A percentile compares a stretch with the other conserved stretches of the same genome.
Evolutionary conservation across 2,113 vertebrate genomes (phyloP).

Genomic region (Bos javanicus): DNA sequence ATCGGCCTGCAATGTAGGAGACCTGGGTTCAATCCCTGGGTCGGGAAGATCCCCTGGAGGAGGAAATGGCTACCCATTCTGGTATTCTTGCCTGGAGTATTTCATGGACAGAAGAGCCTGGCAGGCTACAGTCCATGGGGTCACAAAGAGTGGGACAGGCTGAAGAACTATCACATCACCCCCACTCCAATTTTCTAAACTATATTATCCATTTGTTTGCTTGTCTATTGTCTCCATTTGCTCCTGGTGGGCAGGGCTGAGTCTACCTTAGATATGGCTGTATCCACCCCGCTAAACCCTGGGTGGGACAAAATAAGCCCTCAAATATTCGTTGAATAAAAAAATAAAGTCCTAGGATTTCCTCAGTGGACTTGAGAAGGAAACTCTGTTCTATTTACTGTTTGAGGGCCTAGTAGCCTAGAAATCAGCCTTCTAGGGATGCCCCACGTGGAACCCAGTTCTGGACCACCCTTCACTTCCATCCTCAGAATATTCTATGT

Average conservation of each 20-base stretch:
- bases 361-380: background rate
- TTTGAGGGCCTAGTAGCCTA: background rate
- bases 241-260: background rate
- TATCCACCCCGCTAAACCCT: rapidly evolving
- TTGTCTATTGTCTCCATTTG: background rate
- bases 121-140: background rate
- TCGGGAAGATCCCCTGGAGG: background rate
- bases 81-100: background rate
- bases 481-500: background rate
- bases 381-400: too few relatives aligned
- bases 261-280: background rate
- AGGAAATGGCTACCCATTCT: background rate
- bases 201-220: background rate
- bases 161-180: background rate
- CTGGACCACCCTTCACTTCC: background rate
- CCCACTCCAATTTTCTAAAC: background rate
- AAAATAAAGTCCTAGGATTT: background rate
- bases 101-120: background rate
- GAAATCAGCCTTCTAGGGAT: background rate
- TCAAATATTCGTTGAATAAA: background rate
- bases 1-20: background rate
- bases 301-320: too few relatives aligned
- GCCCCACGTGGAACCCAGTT: background rate
- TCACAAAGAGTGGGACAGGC: background rate
- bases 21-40: background rate